Conservation (phyloP, 2,113 vertebrate genomes). For the Promerops cafer region DNA sequence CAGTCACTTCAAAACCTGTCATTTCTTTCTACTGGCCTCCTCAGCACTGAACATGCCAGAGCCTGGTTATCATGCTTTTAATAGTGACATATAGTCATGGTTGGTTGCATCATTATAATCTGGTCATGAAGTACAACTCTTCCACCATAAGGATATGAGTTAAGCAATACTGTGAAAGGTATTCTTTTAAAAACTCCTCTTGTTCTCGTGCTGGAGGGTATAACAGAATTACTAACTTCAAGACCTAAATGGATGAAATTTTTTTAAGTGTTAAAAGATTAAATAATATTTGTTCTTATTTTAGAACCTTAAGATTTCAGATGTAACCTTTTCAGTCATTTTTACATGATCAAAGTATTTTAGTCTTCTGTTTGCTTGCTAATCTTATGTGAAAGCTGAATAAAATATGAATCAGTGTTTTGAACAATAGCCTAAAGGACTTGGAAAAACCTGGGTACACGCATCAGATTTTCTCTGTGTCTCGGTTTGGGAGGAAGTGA, state of each 20-base stretch:
- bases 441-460: background rate
- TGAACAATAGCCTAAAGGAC: background rate
- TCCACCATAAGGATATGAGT: background rate
- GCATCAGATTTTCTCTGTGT: background rate
- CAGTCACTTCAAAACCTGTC: background rate
- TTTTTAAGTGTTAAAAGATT: background rate
- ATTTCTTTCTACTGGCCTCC: background rate
- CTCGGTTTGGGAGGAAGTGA: too few species aligned
- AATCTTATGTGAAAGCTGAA: background rate
- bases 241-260: background rate
- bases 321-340: background rate
- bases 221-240: background rate
- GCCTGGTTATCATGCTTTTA: background rate
- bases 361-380: background rate
- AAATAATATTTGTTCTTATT: background rate
- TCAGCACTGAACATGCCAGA: background rate
- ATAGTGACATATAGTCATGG: background rate
- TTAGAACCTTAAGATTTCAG: background rate
- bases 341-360: background rate
- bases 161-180: background rate
- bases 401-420: background rate
- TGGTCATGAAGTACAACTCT: background rate
- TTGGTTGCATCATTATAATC: background rate
- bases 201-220: background rate
- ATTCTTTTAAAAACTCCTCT: background rate